Conservation (phyloP, 2,797 vertebrate species). For the Acrossocheilus wenchowensis region DNA sequence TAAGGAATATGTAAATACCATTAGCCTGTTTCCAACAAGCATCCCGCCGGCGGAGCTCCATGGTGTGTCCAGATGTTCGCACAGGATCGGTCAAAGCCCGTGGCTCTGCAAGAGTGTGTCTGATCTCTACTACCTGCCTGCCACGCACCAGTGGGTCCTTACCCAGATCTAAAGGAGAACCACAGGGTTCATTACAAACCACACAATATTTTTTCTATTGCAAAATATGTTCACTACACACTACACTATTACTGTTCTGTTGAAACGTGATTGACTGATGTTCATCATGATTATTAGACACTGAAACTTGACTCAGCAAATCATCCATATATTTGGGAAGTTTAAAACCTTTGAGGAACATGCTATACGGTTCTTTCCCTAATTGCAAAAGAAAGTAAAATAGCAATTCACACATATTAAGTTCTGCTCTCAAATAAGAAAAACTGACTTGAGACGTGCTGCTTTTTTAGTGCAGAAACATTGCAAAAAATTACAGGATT, state of each 20-base stretch:
- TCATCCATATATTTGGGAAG: not conserved
- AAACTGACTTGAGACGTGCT: not conserved
- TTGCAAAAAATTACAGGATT: not conserved
- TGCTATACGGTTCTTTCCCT: not conserved
- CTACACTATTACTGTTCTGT: not conserved
- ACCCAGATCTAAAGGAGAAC: constrained; percentile 78
- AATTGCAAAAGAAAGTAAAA: constrained; percentile 2
- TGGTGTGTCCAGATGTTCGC: constrained; percentile 71
- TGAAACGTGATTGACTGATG: not conserved
- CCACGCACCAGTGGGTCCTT: constrained; percentile 83
- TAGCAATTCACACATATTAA: not conserved
- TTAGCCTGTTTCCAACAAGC: constrained; percentile 77
- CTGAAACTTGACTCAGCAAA: not conserved
- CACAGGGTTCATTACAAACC: not conserved
- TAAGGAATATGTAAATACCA: constrained; percentile 62
- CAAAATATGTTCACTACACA: not conserved
- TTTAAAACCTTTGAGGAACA: constrained; percentile 15
- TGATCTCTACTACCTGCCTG: constrained; percentile 89
- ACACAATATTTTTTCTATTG: not conserved
- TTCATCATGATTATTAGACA: not conserved
- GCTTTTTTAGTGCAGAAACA: not conserved
- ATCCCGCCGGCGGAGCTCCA: constrained; percentile 72
- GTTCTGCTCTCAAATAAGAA: not conserved
- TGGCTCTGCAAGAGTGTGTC: constrained; percentile 87
- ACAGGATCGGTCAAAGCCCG: constrained; percentile 84